These are phyloP conservation scores for Antheraea pernyi DNA, from an alignment of 1,140 invertebrate species.

Conservation along the genomic window DNA sequence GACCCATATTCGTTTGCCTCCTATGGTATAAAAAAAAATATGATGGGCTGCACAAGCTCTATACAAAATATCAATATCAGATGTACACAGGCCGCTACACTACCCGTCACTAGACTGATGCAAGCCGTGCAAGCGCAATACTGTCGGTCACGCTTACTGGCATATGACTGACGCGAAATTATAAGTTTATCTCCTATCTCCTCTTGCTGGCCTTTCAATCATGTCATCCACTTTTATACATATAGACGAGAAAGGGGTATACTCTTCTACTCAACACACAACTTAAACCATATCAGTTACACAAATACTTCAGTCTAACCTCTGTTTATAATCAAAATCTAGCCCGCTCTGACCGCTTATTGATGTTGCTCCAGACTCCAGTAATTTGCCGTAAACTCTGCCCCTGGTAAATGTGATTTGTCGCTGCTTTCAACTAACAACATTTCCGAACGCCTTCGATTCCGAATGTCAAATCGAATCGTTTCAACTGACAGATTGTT, in stretches of 20 bases:
- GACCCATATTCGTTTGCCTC: too few relatives aligned
- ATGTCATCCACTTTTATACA: not conserved
- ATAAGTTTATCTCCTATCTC: too few relatives aligned
- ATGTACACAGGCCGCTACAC: too few relatives aligned
- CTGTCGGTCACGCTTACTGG: too few relatives aligned
- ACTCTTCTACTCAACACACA: not conserved
- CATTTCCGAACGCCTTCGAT: constrained; percentile 32
- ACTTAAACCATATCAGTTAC: not conserved
- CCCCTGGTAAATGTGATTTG: constrained; percentile 34
- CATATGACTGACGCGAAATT: too few relatives aligned
- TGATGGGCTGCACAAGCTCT: too few relatives aligned
- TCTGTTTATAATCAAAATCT: constrained; percentile 21
- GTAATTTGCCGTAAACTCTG: constrained; percentile 29
- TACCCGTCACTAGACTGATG: too few relatives aligned
- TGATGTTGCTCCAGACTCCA: constrained; percentile 21
- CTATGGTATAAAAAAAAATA: too few relatives aligned
- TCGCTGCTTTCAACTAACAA: constrained; percentile 27
- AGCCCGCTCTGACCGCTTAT: constrained; percentile 23
- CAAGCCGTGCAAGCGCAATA: too few relatives aligned
- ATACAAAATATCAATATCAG: too few relatives aligned
- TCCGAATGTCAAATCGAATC: constrained; percentile 17
- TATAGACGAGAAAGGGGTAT: not conserved
- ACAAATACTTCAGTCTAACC: not conserved
- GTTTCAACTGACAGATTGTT: constrained; percentile 6
- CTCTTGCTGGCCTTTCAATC: too few relatives aligned